These are phyloP conservation scores for Diaperis boleti DNA, from an alignment of 2,888 invertebrate species.

Conservation along the genomic window DNA sequence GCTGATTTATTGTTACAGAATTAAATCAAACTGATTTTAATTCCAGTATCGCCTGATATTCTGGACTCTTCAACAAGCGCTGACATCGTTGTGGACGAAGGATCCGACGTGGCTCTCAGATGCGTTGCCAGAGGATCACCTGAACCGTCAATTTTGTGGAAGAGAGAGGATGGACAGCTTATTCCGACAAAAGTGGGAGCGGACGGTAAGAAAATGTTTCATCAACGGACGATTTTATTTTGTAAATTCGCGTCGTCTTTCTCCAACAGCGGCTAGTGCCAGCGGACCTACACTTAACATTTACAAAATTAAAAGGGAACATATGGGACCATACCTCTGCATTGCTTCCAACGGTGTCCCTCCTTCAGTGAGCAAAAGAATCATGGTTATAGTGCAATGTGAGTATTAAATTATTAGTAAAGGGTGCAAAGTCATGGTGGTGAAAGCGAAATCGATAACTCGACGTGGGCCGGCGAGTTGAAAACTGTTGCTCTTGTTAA, in stretches of 20 bases:
- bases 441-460: too few species aligned
- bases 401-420: too few species aligned
- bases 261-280: constrained; percentile 9
- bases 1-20: constrained; percentile 21
- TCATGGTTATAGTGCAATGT: constrained; percentile 88
- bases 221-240: constrained; percentile 1
- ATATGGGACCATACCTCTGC: constrained; percentile 86
- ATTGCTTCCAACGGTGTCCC: constrained; percentile 88
- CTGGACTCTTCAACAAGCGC: constrained; percentile 84
- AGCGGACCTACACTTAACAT: constrained; percentile 77
- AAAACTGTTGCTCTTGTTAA: too few species aligned
- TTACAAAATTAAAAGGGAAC: constrained; percentile 78
- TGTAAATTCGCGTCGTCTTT: constrained; percentile 7
- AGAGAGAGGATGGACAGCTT: constrained; percentile 82
- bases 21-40: constrained; percentile 17
- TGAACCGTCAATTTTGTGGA: constrained; percentile 88
- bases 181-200: constrained; percentile 78
- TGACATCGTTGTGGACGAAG: constrained; percentile 89
- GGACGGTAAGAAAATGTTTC: constrained; percentile 71
- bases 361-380: constrained; percentile 89
- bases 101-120: constrained; percentile 84
- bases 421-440: too few species aligned
- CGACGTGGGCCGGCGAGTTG: too few species aligned
- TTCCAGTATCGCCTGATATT: constrained; percentile 83
- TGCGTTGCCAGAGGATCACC: constrained; percentile 94